Conservation (phyloP, 2,797 vertebrate genomes). For the Hoplostethus atlanticus region DNA sequence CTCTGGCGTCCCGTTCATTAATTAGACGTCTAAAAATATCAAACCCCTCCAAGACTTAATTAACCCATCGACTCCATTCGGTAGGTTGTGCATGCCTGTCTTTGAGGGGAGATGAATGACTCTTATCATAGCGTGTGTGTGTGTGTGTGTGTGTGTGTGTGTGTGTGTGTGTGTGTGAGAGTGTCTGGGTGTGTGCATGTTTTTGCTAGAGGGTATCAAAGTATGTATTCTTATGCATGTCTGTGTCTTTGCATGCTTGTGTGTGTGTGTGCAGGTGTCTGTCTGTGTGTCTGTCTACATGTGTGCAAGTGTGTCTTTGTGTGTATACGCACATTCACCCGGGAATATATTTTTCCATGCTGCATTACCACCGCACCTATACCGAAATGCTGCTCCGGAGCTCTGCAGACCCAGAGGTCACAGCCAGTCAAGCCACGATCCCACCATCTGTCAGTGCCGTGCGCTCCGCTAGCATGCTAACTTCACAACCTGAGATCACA, state of each 20-base stretch:
- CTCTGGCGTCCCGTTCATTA: slow-evolving; percentile 80
- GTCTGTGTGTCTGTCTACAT: neutral
- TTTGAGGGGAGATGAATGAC: slow-evolving; percentile 69
- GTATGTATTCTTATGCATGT: neutral
- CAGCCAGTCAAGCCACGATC: neutral
- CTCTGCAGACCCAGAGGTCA: slow-evolving; percentile 3
- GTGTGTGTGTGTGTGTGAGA: neutral
- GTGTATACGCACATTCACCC: neutral
- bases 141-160: slow-evolving; percentile 26
- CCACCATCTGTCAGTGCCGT: slow-evolving; percentile 18
- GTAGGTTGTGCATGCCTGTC: slow-evolving; percentile 66
- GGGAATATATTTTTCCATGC: neutral
- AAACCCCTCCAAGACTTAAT: slow-evolving; percentile 88
- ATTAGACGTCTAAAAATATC: slow-evolving; percentile 89
- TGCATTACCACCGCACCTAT: neutral
- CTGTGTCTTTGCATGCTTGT: neutral
- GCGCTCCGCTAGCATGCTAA: slow-evolving; percentile 2
- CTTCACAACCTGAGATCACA: slow-evolving; percentile 31
- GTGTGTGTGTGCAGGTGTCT: neutral
- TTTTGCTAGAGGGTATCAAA: slow-evolving; percentile 6
- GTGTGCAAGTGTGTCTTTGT: neutral
- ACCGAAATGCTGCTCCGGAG: slow-evolving; percentile 12
- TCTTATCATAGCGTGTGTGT: slow-evolving; percentile 52
- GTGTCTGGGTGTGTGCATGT: slow-evolving; percentile 19
- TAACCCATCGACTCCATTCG: slow-evolving; percentile 82